A percentile compares a stretch with the other conserved stretches of the same genome.
phyloP scores from a whole-genome alignment of 2,113 vertebrate species.

The Sciurus niger region DNA sequence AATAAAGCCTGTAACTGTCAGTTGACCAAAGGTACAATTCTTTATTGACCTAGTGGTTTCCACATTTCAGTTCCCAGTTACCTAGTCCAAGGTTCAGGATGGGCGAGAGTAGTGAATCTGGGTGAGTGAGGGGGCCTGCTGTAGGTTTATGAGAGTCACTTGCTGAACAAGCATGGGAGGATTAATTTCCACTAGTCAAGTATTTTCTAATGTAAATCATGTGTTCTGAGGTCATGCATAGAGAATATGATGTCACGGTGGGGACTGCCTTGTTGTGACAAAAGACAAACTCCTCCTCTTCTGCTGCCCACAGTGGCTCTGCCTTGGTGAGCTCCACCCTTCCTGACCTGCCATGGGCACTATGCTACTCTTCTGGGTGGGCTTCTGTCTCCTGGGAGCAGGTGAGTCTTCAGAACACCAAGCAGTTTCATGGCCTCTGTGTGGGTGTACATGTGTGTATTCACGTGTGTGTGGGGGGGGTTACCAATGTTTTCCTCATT shows the following conservation, averaged over 20 bases:
- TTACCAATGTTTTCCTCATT: neutral
- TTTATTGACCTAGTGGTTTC: neutral
- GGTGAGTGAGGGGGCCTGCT: neutral
- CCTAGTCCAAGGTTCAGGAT: neutral
- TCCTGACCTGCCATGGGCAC: neutral
- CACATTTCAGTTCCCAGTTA: neutral
- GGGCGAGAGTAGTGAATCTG: neutral
- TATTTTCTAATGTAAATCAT: neutral
- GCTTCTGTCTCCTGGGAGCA: neutral
- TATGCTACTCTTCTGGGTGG: neutral
- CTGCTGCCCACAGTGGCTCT: neutral
- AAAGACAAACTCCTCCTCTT: neutral
- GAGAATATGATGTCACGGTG: neutral
- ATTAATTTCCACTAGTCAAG: neutral
- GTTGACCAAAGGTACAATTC: neutral
- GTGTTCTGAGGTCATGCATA: rapidly evolving
- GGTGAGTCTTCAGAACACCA: neutral
- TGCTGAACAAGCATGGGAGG: neutral
- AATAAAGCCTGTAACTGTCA: neutral
- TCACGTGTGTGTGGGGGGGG: neutral
- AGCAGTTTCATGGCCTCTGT: neutral
- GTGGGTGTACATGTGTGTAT: no score
- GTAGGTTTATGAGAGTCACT: neutral
- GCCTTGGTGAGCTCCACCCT: no score
- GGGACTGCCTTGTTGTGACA: rapidly evolving